Evolutionary conservation across 2,113 vertebrate species (phyloP).

Genomic region (Syrmaticus mikado): DNA sequence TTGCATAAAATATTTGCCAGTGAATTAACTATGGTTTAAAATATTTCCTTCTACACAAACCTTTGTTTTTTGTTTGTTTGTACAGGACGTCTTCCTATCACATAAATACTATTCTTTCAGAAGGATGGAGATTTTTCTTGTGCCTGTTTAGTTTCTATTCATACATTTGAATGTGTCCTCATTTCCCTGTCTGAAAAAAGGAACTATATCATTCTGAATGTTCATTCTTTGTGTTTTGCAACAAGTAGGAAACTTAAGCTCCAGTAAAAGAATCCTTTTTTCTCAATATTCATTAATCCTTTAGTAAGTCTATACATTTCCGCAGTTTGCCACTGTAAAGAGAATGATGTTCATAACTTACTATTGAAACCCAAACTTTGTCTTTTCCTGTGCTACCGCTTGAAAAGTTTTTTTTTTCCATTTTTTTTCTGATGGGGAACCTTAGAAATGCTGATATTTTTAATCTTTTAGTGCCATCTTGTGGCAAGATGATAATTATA

Average conservation of each 20-base stretch:
- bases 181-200: neutral
- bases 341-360: neutral
- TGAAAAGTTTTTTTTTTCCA: neutral
- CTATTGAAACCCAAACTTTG: constrained; percentile 1
- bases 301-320: neutral
- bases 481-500: constrained; percentile 51
- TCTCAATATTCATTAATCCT: neutral
- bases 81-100: neutral
- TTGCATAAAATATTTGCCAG: neutral
- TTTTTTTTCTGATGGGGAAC: neutral
- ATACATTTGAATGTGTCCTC: neutral
- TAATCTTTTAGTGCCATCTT: constrained; percentile 77
- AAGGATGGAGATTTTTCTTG: neutral
- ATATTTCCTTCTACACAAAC: neutral
- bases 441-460: neutral
- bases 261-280: neutral
- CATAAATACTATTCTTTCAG: neutral
- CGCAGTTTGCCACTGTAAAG: neutral
- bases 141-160: neutral
- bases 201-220: neutral
- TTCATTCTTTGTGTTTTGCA: neutral
- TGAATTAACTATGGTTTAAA: neutral
- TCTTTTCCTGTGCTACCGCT: constrained; percentile 7
- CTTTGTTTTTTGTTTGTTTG: neutral
- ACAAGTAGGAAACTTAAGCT: neutral